Conservation (phyloP, 2,797 vertebrate species). For the Mionectes olivaceus region DNA sequence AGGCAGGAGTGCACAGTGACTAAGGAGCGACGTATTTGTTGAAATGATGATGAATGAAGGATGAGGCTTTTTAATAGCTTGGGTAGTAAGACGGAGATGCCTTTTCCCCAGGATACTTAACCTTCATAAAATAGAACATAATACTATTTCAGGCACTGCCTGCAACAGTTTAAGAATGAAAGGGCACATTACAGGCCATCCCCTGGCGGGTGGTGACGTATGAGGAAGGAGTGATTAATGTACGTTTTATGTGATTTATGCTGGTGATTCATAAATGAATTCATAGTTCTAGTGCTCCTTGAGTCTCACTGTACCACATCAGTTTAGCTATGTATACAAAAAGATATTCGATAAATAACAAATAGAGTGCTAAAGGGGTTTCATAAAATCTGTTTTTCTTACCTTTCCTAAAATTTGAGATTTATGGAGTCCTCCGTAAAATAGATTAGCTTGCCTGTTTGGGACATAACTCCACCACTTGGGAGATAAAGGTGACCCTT, state of each 20-base stretch:
- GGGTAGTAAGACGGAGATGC: background rate
- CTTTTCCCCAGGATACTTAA: conserved; percentile 30
- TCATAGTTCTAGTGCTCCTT: background rate
- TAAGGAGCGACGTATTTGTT: background rate
- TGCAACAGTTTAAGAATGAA: background rate
- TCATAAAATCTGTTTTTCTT: background rate
- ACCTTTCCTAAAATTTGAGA: background rate
- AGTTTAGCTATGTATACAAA: background rate
- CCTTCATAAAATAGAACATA: conserved; percentile 33
- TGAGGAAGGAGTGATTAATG: background rate
- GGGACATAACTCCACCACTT: background rate
- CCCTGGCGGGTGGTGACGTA: background rate
- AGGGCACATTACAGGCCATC: background rate
- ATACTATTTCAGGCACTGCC: conserved; percentile 4
- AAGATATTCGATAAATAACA: background rate
- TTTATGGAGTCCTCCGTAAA: background rate
- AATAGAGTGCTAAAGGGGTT: background rate
- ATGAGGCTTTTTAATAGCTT: conserved; percentile 25
- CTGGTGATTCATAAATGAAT: background rate
- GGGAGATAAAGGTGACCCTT: background rate
- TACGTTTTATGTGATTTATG: background rate
- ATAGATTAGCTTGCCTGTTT: background rate
- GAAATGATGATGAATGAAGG: background rate
- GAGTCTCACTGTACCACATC: background rate
- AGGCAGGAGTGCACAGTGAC: background rate